Percentiles rank a stretch among this genome's conserved stretches.
phyloP scores from a whole-genome alignment of 2,888 invertebrate species.

The Ornithoptera priamus region DNA sequence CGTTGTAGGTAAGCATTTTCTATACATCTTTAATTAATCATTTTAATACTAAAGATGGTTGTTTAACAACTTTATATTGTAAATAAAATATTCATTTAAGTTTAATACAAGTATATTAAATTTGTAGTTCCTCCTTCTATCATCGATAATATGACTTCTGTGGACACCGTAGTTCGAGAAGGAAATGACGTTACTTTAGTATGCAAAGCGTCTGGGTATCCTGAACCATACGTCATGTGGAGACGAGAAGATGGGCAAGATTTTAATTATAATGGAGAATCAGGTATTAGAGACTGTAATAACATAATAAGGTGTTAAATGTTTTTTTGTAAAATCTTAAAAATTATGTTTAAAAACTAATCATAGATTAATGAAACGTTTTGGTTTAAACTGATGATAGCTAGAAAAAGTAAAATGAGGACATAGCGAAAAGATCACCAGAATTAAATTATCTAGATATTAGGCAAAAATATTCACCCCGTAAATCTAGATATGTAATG shows the following conservation, averaged over 20 bases:
- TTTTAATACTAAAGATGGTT: neutral
- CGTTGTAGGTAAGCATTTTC: conserved; percentile 88
- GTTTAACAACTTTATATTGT: conserved; percentile 34
- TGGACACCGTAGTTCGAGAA: conserved; percentile 94
- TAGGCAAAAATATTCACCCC: too few relatives aligned
- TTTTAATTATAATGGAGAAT: conserved; percentile 92
- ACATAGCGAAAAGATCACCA: too few relatives aligned
- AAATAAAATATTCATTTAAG: neutral
- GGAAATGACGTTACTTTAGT: conserved; percentile 92
- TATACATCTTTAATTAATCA: neutral
- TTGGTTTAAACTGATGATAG: too few relatives aligned
- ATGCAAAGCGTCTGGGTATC: conserved; percentile 93
- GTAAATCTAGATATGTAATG: too few relatives aligned
- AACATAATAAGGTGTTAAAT: neutral
- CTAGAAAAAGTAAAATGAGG: too few relatives aligned
- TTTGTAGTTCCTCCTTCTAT: conserved; percentile 93
- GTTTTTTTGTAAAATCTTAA: neutral
- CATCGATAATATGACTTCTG: conserved; percentile 92
- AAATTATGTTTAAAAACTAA: neutral
- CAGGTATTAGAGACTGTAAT: conserved; percentile 77
- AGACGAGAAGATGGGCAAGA: conserved; percentile 92
- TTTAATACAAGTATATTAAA: neutral
- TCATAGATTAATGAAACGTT: too few relatives aligned
- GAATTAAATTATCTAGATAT: too few relatives aligned
- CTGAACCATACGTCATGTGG: conserved; percentile 96